Conservation (phyloP, 2,797 vertebrate species). For the Cossypha niveicapilla region DNA sequence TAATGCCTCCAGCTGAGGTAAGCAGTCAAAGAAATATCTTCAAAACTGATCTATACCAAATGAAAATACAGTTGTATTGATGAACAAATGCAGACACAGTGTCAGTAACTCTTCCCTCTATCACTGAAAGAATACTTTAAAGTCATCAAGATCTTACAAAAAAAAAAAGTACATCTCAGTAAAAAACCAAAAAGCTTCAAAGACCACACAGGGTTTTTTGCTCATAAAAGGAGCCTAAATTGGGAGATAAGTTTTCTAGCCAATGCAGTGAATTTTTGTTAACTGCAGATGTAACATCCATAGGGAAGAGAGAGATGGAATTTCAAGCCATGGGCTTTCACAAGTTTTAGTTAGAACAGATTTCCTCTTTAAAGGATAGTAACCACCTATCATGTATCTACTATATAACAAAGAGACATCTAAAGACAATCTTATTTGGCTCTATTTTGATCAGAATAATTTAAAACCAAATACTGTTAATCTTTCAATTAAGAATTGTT, state of each 20-base stretch:
- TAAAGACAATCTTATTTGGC: not conserved
- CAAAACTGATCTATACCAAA: not conserved
- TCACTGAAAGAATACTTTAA: not conserved
- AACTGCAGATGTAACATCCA: not conserved
- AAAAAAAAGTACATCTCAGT: not conserved
- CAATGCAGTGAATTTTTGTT: not conserved
- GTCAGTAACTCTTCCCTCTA: not conserved
- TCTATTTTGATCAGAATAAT: not conserved
- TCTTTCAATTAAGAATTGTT: not conserved
- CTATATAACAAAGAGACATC: not conserved
- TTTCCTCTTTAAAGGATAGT: not conserved
- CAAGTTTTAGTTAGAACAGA: not conserved
- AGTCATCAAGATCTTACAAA: not conserved
- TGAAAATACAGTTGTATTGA: not conserved
- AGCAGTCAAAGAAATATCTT: not conserved
- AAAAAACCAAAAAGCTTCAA: not conserved
- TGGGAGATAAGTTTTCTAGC: not conserved
- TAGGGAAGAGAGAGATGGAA: rapidly evolving
- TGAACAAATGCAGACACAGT: not conserved
- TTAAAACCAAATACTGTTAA: not conserved
- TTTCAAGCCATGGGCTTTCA: not conserved
- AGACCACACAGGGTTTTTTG: not conserved
- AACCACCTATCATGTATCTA: not conserved
- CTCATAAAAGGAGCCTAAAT: not conserved
- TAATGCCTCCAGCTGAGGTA: not conserved